Evolutionary conservation across 2,888 invertebrate genomes (phyloP).

Genomic region (Ligdia adustata): DNA sequence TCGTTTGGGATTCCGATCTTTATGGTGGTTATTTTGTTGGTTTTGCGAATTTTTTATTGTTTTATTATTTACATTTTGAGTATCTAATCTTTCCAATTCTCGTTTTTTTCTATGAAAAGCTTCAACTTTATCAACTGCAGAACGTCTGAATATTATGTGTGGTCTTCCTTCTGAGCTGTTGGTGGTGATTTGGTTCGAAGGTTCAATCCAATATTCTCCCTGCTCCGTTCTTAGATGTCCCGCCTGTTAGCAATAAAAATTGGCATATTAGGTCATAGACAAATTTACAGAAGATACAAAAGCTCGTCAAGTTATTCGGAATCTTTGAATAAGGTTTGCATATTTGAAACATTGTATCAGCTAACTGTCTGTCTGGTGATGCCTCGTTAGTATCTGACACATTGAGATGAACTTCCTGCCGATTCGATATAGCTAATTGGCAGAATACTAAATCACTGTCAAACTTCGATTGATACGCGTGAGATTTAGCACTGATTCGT

Average conservation of each 20-base stretch:
- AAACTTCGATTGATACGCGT: conserved; percentile 37
- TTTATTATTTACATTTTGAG: conserved; percentile 65
- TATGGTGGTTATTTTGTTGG: conserved; percentile 40
- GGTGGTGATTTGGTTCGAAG: conserved; percentile 81
- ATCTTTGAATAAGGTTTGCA: conserved; percentile 10
- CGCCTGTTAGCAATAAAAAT: conserved; percentile 71
- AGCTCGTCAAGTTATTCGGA: conserved; percentile 8
- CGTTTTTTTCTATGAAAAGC: conserved; percentile 69
- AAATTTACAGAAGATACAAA: not conserved
- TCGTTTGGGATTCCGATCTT: conserved; percentile 53
- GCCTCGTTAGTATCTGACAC: conserved; percentile 38
- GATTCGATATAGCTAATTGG: conserved; percentile 40
- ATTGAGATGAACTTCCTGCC: conserved; percentile 40
- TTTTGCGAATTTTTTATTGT: conserved; percentile 54
- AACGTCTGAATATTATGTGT: conserved; percentile 88
- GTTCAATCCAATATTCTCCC: conserved; percentile 89
- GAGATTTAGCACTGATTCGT: conserved; percentile 35
- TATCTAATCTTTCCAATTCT: conserved; percentile 49
- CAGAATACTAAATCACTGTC: conserved; percentile 38
- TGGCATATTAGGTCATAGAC: not conserved
- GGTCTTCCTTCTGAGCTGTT: conserved; percentile 77
- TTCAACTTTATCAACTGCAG: conserved; percentile 82
- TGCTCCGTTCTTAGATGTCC: conserved; percentile 87
- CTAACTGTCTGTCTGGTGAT: conserved; percentile 25
- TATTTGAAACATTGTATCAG: conserved; percentile 23